Evolutionary conservation across 2,797 vertebrate species (phyloP), one percentile per base, ranked within the genome.

Genomic region (Gymnopithys bicolor): DNA sequence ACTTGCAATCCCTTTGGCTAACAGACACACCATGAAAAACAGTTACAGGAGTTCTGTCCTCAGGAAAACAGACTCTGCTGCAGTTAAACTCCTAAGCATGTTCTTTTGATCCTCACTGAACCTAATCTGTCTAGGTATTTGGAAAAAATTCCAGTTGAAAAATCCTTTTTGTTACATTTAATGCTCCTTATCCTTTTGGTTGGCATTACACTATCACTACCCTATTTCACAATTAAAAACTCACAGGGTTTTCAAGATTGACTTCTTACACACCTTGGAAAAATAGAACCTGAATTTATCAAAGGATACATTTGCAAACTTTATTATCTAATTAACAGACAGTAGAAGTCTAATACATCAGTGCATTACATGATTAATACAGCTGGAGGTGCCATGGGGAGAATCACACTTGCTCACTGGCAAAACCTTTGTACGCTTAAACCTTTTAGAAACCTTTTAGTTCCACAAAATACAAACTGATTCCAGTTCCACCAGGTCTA

Each of bases 91-190:
- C 70, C 55, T 60, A n/a, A 64, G 30, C 51, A 48, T 5, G 23
- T 39, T 84, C 78, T 73, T 92, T 70, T 81, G 78, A 80, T 92
- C 78, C 87, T 70, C 35, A 74, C 41, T 1, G 0, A 90, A 89
- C 33, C 35, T 84, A 35, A 92, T 73, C 55, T 79, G 59, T 45
- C 60, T 37, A 52, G 23, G 56, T 93, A 87, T 68, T 96, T 78
- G 24, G 64, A 82, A 93, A 82, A 10, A 15, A 87, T 30, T 85
- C 15, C 75, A 68, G 30, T 7, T 60, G 75, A 41, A 91, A 94
- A 92, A 87, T 70, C 49, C 30, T 37, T 87, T 93, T 74, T 80
- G 45, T 77, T 83, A 19, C 39, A 83, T 77, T 80, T 90, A 91
- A 56, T n/a, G 32, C 7, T 49, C 37, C 25, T 91, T 87, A 84